These are phyloP conservation scores for Chloropsis hardwickii DNA, from an alignment of 2,113 vertebrate genomes.

Conservation along the genomic window DNA sequence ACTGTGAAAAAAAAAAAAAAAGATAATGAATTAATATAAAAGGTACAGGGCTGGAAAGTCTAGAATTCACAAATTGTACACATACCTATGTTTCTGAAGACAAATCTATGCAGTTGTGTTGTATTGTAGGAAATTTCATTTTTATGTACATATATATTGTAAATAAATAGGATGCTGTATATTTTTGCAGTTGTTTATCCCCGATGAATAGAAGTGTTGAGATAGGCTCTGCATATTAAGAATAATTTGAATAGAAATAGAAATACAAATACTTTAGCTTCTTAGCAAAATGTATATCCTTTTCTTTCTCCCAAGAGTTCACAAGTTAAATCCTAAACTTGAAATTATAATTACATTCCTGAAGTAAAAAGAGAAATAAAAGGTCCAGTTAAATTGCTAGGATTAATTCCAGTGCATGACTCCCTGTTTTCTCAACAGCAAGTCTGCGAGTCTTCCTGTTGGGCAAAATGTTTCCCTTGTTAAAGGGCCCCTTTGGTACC, in stretches of 20 bases:
- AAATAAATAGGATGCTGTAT: conserved; percentile 83
- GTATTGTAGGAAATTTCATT: conserved; percentile 71
- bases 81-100: conserved; percentile 66
- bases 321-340: neutral
- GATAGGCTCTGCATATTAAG: conserved; percentile 61
- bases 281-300: conserved; percentile 48
- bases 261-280: conserved; percentile 53
- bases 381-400: neutral
- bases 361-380: conserved; percentile 1
- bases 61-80: conserved; percentile 34
- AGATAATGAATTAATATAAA: conserved; percentile 27
- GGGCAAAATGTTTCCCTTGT: neutral
- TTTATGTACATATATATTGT: conserved; percentile 75
- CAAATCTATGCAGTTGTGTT: conserved; percentile 78
- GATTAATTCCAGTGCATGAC: neutral
- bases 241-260: conserved; percentile 58
- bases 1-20: conserved; percentile 46
- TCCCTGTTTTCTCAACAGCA: conserved; percentile 39
- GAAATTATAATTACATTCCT: conserved; percentile 11
- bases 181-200: conserved; percentile 81
- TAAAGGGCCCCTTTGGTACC: neutral
- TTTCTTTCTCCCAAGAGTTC: conserved; percentile 29
- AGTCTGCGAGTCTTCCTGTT: neutral
- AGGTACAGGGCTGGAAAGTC: conserved; percentile 42
- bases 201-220: conserved; percentile 63